Evolutionary conservation across 2,888 invertebrate genomes (phyloP).

Genomic region (Xanthia togata): DNA sequence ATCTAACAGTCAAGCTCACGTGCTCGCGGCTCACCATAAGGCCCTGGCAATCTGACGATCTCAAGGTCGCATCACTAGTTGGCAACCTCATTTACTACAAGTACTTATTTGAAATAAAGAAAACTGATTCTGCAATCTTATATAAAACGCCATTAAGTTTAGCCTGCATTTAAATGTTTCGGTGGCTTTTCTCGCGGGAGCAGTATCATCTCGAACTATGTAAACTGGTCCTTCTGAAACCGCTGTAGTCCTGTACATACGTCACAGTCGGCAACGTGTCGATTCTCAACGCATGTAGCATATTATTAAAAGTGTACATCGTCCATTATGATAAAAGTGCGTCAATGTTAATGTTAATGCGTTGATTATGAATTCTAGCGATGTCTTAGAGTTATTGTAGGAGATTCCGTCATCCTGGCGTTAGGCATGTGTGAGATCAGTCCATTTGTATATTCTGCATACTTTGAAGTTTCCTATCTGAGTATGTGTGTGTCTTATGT

Average conservation of each 20-base stretch:
- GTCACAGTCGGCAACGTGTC: neutral
- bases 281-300: conserved; percentile 17
- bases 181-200: neutral
- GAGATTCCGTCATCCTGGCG: conserved; percentile 44
- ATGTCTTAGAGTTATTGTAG: conserved; percentile 38
- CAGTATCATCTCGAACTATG: neutral
- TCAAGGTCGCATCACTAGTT: neutral
- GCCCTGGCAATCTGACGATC: neutral
- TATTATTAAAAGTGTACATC: conserved; percentile 13
- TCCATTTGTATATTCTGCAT: conserved; percentile 36
- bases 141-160: neutral
- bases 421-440: conserved; percentile 18
- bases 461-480: conserved; percentile 14
- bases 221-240: conserved; percentile 12
- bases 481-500: conserved; percentile 6
- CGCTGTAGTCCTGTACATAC: too few species aligned
- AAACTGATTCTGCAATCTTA: neutral
- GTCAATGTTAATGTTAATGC: conserved; percentile 56
- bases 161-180: neutral
- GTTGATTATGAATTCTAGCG: conserved; percentile 40
- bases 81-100: neutral
- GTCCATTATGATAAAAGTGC: conserved; percentile 36
- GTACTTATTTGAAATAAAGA: neutral
- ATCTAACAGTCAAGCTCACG: neutral
- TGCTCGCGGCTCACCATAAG: too few species aligned